Evolutionary conservation across 2,113 vertebrate genomes (phyloP).

Genomic region (Heterotis niloticus): DNA sequence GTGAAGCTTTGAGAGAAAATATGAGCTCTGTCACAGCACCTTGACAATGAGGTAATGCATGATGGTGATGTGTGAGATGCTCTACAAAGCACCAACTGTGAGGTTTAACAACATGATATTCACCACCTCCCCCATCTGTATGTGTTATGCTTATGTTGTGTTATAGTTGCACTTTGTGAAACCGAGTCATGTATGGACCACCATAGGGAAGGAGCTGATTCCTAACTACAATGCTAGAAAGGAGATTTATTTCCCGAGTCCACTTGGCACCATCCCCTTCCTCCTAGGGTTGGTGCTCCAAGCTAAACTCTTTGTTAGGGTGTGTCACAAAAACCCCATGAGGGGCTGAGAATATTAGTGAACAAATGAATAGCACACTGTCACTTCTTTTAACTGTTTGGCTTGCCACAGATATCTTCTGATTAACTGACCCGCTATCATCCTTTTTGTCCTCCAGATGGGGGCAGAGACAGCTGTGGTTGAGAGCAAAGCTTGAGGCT

Average conservation of each 20-base stretch:
- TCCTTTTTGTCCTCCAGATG: conserved; percentile 13
- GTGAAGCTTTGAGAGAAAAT: neutral
- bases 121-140: no score
- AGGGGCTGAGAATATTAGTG: conserved; percentile 10
- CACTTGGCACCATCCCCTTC: neutral
- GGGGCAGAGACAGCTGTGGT: neutral
- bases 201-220: neutral
- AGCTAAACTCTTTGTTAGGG: conserved; percentile 26
- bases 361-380: conserved; percentile 28
- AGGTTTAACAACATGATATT: neutral
- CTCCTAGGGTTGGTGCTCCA: neutral
- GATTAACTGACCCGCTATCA: conserved; percentile 28
- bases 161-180: neutral
- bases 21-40: no score
- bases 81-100: neutral
- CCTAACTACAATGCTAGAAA: neutral
- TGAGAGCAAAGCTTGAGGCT: neutral
- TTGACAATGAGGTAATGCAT: no score
- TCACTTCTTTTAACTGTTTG: conserved; percentile 28
- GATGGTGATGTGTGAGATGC: neutral
- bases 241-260: no score
- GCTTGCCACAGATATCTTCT: conserved; percentile 12
- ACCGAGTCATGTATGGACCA: no score
- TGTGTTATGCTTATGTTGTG: no score
- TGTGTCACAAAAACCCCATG: conserved; percentile 15